A percentile compares a stretch with the other conserved stretches of the same genome.
Evolutionary conservation across 2,888 invertebrate genomes (phyloP).

Genomic region (Euplexia lucipara): DNA sequence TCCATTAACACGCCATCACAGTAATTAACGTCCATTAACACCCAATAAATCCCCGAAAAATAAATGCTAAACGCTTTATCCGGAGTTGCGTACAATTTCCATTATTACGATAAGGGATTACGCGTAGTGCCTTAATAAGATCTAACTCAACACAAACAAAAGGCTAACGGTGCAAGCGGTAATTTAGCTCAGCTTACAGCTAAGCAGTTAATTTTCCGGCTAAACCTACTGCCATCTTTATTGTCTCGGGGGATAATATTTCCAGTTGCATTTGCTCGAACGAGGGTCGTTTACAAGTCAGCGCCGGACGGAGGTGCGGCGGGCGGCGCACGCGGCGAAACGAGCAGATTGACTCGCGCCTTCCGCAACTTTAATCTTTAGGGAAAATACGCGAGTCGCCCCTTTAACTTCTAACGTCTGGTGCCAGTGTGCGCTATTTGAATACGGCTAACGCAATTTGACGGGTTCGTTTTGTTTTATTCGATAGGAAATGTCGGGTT

Average conservation of each 20-base stretch:
- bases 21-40: slow-evolving; percentile 51
- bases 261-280: slow-evolving; percentile 62
- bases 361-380: slow-evolving; percentile 68
- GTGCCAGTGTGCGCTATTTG: slow-evolving; percentile 55
- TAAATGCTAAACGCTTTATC: slow-evolving; percentile 32
- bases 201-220: slow-evolving; percentile 69
- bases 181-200: slow-evolving; percentile 59
- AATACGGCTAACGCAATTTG: slow-evolving; percentile 60
- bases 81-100: slow-evolving; percentile 28
- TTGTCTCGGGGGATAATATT: slow-evolving; percentile 69
- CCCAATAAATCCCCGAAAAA: slow-evolving; percentile 51
- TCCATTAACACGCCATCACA: slow-evolving; percentile 40
- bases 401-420: slow-evolving; percentile 62
- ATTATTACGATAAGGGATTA: slow-evolving; percentile 37
- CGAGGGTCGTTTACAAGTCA: slow-evolving; percentile 69
- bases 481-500: slow-evolving; percentile 50
- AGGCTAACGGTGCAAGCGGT: slow-evolving; percentile 52
- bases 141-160: slow-evolving; percentile 63
- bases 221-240: slow-evolving; percentile 65
- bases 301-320: slow-evolving; percentile 57
- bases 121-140: slow-evolving; percentile 54
- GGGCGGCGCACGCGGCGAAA: slow-evolving; percentile 65
- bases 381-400: slow-evolving; percentile 69
- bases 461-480: slow-evolving; percentile 59
- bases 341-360: slow-evolving; percentile 74